phyloP scores from a whole-genome alignment of 1,140 invertebrate genomes.

The Aphaenogaster ashmeadi region DNA sequence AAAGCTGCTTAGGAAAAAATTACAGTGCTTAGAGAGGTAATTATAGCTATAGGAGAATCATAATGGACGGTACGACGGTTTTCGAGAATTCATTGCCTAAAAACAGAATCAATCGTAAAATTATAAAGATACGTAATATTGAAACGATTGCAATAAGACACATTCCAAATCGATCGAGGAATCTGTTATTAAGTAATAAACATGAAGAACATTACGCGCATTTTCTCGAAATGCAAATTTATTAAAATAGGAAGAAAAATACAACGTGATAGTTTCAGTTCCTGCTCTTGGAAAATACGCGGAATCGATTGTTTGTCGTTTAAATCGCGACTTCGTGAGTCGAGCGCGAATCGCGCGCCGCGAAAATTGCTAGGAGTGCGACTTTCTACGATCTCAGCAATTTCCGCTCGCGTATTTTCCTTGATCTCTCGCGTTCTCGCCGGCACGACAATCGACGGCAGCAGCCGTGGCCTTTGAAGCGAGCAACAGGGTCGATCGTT shows the following conservation, averaged over 20 bases:
- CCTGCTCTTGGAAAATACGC: not conserved
- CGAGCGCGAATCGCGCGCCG: not conserved
- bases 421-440: slow-evolving; percentile 35
- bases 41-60: slow-evolving; percentile 12
- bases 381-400: slow-evolving; percentile 49
- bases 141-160: not conserved
- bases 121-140: not conserved
- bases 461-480: slow-evolving; percentile 52
- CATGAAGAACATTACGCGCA: no score
- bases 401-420: slow-evolving; percentile 6
- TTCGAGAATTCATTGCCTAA: not conserved
- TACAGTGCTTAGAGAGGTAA: slow-evolving; percentile 8
- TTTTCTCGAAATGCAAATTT: not conserved
- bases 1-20: slow-evolving; percentile 25
- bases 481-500: slow-evolving; percentile 60
- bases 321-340: not conserved
- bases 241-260: not conserved
- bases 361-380: not conserved
- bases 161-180: not conserved
- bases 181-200: not conserved
- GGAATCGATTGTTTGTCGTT: not conserved
- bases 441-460: slow-evolving; percentile 19
- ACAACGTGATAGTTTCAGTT: not conserved
- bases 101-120: not conserved
- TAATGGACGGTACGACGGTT: not conserved